A percentile compares a stretch with the other conserved stretches of the same genome.
Evolutionary conservation across 2,888 invertebrate species (phyloP).

Genomic region (Rutpela maculata): DNA sequence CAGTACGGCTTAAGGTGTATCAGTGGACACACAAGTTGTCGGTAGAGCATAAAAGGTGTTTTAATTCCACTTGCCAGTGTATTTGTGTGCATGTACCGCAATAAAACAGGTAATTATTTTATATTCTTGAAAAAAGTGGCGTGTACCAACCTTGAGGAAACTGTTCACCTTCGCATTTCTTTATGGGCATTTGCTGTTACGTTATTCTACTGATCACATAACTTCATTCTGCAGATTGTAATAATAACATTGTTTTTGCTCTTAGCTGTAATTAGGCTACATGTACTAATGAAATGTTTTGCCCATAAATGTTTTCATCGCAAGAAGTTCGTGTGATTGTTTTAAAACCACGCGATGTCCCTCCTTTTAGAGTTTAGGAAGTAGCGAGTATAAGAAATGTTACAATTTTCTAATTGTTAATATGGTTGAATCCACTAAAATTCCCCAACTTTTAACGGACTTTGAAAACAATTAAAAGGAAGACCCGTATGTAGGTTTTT

Average conservation of each 20-base stretch:
- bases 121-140: conserved; percentile 38
- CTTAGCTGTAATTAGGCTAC: background rate
- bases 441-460: too few species aligned
- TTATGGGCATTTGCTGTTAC: conserved; percentile 30
- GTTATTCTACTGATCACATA: conserved; percentile 12
- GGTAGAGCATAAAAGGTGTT: conserved; percentile 11
- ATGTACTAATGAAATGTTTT: conserved; percentile 6
- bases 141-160: conserved; percentile 44
- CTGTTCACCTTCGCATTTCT: conserved; percentile 43
- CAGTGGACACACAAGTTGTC: conserved; percentile 5
- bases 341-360: background rate
- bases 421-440: too few species aligned
- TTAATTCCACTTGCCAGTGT: conserved; percentile 9
- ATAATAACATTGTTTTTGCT: conserved; percentile 13
- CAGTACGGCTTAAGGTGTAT: conserved; percentile 10
- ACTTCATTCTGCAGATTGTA: background rate
- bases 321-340: background rate
- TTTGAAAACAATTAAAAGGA: too few species aligned
- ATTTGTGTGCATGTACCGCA: conserved; percentile 7
- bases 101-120: conserved; percentile 26
- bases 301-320: background rate
- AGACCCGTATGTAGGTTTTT: too few species aligned
- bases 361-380: too few species aligned
- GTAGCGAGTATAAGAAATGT: too few species aligned
- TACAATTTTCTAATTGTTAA: too few species aligned